A percentile compares a stretch with the other conserved stretches of the same genome.
Conservation (phyloP, 2,797 vertebrate genomes). For the Amazona ochrocephala region DNA sequence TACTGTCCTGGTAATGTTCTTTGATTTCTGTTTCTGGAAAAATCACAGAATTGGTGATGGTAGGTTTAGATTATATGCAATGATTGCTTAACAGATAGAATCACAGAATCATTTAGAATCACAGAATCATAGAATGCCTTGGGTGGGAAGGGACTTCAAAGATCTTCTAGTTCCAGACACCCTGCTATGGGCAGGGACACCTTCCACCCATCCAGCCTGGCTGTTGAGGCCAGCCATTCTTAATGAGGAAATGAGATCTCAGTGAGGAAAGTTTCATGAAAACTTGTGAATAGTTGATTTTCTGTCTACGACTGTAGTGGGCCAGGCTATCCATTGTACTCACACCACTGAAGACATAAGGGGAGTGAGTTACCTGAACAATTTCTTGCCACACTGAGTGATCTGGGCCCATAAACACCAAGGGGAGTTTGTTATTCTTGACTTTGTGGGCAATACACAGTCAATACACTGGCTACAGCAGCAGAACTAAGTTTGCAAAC, state of each 20-base stretch:
- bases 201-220: background rate
- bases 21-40: background rate
- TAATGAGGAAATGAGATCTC: background rate
- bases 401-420: background rate
- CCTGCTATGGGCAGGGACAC: background rate
- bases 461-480: background rate
- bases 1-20: background rate
- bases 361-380: background rate
- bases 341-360: background rate
- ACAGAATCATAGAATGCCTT: background rate
- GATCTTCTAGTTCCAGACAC: background rate
- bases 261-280: background rate
- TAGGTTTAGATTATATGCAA: background rate
- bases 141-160: background rate
- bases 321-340: background rate
- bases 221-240: background rate
- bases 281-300: background rate
- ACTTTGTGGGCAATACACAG: background rate
- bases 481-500: background rate
- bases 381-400: background rate
- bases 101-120: background rate
- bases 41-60: background rate
- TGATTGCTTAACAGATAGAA: background rate
- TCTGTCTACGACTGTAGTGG: fast-evolving
- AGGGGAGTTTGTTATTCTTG: background rate